These are phyloP conservation scores for Paguma larvata DNA, from an alignment of 2,797 vertebrate species.

Conservation along the genomic window DNA sequence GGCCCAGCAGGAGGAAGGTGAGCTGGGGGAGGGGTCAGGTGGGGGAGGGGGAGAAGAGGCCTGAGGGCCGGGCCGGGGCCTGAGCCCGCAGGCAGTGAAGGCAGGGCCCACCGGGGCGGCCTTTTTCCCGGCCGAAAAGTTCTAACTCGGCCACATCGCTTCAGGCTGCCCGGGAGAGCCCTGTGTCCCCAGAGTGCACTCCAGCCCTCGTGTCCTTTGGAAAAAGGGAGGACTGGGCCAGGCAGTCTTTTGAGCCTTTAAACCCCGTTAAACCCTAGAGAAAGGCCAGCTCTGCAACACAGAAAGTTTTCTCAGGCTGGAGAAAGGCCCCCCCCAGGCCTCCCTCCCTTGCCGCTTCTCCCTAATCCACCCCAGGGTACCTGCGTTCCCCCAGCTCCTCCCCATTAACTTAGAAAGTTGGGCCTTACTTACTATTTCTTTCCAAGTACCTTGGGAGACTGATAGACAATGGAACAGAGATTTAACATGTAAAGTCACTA, in stretches of 20 bases:
- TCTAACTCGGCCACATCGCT: neutral
- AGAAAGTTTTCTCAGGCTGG: neutral
- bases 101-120: no score
- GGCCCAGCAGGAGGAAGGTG: neutral
- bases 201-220: neutral
- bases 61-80: neutral
- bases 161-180: accelerated
- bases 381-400: neutral
- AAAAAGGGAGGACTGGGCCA: neutral
- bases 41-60: neutral
- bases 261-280: neutral
- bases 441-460: neutral
- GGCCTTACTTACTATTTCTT: neutral
- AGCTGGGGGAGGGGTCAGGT: neutral
- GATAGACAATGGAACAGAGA: neutral
- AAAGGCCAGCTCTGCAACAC: neutral
- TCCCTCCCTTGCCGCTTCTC: neutral
- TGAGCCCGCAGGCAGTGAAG: no score
- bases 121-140: neutral
- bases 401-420: neutral
- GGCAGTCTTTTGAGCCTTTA: neutral
- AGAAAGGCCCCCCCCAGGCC: neutral
- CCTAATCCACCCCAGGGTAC: no score
- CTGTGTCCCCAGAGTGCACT: neutral
- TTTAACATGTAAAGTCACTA: neutral